phyloP scores from a whole-genome alignment of 2,797 vertebrate species.

The Myotis planiceps region DNA sequence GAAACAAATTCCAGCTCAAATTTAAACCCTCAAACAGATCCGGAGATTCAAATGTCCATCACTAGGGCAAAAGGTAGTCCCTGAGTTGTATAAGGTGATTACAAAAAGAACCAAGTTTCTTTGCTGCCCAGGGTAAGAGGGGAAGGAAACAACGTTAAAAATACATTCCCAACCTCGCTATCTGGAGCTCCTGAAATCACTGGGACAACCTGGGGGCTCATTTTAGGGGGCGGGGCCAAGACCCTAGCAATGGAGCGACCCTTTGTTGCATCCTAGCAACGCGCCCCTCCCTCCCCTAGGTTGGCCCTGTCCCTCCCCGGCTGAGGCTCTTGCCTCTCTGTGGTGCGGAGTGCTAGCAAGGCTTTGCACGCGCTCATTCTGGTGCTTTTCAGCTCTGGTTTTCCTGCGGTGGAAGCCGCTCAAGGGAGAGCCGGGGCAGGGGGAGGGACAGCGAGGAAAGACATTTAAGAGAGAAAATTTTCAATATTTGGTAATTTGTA shows the following conservation, averaged over 20 bases:
- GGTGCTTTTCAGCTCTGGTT: neutral
- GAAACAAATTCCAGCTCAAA: neutral
- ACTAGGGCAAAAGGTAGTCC: neutral
- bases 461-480: neutral
- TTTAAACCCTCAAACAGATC: neutral
- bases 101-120: neutral
- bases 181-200: neutral
- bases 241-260: conserved; percentile 56
- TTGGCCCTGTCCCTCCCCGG: fast-evolving
- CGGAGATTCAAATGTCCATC: neutral
- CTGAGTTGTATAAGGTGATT: neutral
- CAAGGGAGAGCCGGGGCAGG: neutral
- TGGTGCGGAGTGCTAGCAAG: neutral
- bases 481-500: conserved; percentile 7
- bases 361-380: neutral
- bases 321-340: neutral
- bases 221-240: neutral
- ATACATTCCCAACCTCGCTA: neutral
- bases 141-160: neutral
- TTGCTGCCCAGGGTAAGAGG: neutral
- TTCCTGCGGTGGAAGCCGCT: neutral
- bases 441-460: neutral
- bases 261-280: conserved; percentile 50
- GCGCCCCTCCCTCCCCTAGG: fast-evolving
- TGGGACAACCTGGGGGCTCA: no score